These are phyloP conservation scores for Geophilus truncorum DNA, from an alignment of 2,888 invertebrate species.

Conservation along the genomic window DNA sequence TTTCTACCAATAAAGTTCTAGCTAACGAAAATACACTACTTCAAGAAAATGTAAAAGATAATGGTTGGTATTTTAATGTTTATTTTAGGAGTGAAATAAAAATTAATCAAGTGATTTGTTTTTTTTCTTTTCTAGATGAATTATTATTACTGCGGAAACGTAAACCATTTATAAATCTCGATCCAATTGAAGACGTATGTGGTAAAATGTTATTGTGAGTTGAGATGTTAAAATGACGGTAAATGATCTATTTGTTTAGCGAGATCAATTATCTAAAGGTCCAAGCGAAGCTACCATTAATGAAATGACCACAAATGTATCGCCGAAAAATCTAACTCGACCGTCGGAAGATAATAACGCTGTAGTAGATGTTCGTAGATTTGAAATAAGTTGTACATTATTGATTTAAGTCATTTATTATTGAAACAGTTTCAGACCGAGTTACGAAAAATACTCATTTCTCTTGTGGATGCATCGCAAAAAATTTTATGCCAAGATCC, in stretches of 20 bases:
- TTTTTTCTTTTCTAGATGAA: slow-evolving; percentile 44
- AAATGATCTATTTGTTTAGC: slow-evolving; percentile 22
- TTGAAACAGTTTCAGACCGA: slow-evolving; percentile 60
- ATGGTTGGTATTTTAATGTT: too few relatives aligned
- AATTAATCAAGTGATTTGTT: too few relatives aligned
- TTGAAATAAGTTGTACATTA: background rate
- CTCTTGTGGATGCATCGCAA: slow-evolving; percentile 59
- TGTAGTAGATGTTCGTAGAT: slow-evolving; percentile 43
- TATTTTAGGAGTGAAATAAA: too few relatives aligned
- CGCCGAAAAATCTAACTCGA: slow-evolving; percentile 41
- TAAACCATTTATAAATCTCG: slow-evolving; percentile 39
- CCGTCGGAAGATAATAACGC: slow-evolving; percentile 40
- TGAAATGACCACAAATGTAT: slow-evolving; percentile 41
- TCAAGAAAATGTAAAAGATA: slow-evolving; percentile 47
- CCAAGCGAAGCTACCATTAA: slow-evolving; percentile 41
- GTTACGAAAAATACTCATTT: slow-evolving; percentile 62
- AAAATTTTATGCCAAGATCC: slow-evolving; percentile 48
- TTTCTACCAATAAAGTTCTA: slow-evolving; percentile 46
- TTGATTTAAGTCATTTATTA: background rate
- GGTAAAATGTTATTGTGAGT: background rate
- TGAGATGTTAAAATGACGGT: background rate
- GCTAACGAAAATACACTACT: slow-evolving; percentile 47
- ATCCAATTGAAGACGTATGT: slow-evolving; percentile 3
- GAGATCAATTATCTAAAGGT: slow-evolving; percentile 34
- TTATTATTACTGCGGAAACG: slow-evolving; percentile 45